Evolutionary conservation across 2,113 vertebrate species (phyloP).

Genomic region (Porphyrio hochstetteri): DNA sequence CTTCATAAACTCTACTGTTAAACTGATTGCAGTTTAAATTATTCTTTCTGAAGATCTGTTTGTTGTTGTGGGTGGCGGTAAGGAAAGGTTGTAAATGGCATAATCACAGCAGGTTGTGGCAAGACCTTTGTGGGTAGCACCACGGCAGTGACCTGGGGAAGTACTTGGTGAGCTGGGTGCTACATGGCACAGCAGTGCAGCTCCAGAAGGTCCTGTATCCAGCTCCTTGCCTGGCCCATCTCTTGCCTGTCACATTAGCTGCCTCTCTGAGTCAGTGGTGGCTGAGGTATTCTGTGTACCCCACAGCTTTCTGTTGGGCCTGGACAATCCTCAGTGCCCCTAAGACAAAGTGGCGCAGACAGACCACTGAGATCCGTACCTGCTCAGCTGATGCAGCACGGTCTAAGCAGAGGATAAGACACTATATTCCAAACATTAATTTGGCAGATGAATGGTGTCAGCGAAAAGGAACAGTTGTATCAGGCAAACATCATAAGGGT

Average conservation of each 20-base stretch:
- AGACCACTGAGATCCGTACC: background rate
- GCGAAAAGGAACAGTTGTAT: background rate
- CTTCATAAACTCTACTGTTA: background rate
- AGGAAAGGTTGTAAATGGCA: background rate
- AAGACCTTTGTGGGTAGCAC: no score
- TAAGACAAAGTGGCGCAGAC: accelerated
- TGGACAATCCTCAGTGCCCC: background rate
- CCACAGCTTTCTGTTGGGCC: background rate
- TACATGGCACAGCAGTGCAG: background rate
- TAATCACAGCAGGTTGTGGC: background rate
- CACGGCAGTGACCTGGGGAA: background rate
- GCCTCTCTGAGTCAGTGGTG: background rate
- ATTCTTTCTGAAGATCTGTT: background rate
- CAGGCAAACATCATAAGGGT: background rate
- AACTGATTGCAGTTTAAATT: background rate
- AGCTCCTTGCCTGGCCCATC: background rate
- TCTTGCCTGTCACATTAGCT: background rate
- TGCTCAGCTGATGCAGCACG: background rate
- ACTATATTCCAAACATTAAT: background rate
- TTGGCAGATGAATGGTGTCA: background rate
- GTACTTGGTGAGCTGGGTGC: background rate
- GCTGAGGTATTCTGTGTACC: background rate
- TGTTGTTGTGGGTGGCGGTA: background rate
- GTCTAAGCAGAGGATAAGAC: background rate
- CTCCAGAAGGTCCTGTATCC: no score